A percentile compares a stretch with the other conserved stretches of the same genome.
Evolutionary conservation across 2,888 invertebrate genomes (phyloP).

Genomic region (Drosophila melanosoma): DNA sequence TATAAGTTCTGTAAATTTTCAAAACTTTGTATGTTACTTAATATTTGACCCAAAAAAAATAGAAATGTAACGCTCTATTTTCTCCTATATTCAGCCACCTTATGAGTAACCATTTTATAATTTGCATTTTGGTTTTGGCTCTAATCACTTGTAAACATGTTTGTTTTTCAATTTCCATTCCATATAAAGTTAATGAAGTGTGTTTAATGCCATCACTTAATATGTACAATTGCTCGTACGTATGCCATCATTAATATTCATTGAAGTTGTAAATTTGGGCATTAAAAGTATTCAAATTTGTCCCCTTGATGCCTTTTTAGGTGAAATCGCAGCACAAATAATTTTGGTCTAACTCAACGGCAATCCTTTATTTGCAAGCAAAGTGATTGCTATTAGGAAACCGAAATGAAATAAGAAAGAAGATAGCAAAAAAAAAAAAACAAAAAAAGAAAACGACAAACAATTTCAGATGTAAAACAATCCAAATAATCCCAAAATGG

Average conservation of each 20-base stretch:
- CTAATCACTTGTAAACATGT: not conserved
- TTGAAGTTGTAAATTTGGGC: not conserved
- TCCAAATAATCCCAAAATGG: constrained; percentile 72
- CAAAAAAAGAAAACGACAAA: constrained; percentile 32
- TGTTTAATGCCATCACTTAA: constrained; percentile 37
- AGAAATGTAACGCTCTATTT: not conserved
- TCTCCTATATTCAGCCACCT: not conserved
- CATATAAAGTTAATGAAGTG: constrained; percentile 40
- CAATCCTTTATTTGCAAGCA: constrained; percentile 29
- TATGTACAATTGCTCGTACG: constrained; percentile 24
- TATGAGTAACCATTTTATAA: not conserved
- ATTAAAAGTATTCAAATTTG: constrained; percentile 22
- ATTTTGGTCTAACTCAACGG: constrained; percentile 7
- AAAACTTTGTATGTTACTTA: not conserved
- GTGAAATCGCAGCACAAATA: constrained; percentile 14
- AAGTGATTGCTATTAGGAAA: constrained; percentile 46
- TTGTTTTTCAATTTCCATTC: constrained; percentile 24
- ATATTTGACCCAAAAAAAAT: too few relatives aligned
- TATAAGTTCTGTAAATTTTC: too few relatives aligned
- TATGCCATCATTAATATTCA: constrained; percentile 33
- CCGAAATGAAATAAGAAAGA: constrained; percentile 11
- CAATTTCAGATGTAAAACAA: constrained; percentile 49
- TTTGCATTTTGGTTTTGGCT: not conserved
- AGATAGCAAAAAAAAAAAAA: constrained; percentile 23
- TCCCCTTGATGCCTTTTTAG: constrained; percentile 8